Percentiles rank a stretch among this genome's conserved stretches.
These are phyloP conservation scores for Lamprologus sp. DNA, from an alignment of 2,113 vertebrate species.

Conservation along the genomic window DNA sequence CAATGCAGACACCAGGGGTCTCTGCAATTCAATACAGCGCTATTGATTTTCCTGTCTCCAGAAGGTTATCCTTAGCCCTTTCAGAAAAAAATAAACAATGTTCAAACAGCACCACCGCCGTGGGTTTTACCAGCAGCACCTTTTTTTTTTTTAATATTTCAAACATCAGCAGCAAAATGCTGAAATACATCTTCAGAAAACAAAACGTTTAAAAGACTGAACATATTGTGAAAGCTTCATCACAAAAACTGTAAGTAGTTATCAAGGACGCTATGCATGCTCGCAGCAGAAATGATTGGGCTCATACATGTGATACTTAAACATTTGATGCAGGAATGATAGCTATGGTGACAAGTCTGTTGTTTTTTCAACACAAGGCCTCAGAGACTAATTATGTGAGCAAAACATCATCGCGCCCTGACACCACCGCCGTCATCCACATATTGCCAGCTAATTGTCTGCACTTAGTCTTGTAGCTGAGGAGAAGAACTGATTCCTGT, in stretches of 20 bases:
- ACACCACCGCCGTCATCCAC: not conserved
- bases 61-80: conserved; percentile 18
- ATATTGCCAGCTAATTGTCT: conserved; percentile 19
- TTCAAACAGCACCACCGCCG: not conserved
- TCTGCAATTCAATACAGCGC: not conserved
- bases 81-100: not conserved
- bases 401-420: not conserved
- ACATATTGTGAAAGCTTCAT: not conserved
- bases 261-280: not conserved
- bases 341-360: not conserved
- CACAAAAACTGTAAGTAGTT: not conserved
- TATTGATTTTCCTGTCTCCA: conserved; percentile 18
- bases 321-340: not conserved
- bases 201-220: not conserved
- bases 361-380: not conserved
- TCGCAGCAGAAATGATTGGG: not conserved
- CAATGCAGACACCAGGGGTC: not conserved
- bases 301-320: not conserved
- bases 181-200: not conserved
- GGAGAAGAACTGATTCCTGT: not conserved
- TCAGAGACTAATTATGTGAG: conserved; percentile 38
- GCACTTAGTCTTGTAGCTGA: not conserved
- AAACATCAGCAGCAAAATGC: not conserved
- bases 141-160: not conserved
- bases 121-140: not conserved